These are phyloP conservation scores for Morpho deidamia DNA, from an alignment of 2,888 invertebrate genomes.

Conservation along the genomic window DNA sequence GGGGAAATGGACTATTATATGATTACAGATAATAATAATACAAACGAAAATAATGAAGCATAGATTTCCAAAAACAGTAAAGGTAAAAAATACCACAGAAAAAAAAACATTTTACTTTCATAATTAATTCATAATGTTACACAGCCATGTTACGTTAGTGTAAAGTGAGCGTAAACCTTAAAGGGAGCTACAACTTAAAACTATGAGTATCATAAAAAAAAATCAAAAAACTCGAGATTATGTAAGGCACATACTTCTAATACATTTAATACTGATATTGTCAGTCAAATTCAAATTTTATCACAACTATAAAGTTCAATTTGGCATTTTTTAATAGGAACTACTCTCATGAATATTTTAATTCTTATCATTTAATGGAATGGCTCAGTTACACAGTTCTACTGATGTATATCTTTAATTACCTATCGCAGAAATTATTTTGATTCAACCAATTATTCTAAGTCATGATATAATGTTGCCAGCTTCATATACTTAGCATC, in stretches of 20 bases:
- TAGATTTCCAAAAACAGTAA: no score
- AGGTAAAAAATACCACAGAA: not conserved
- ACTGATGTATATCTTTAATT: no score
- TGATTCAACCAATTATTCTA: no score
- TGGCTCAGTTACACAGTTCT: conserved; percentile 2
- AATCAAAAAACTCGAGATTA: conserved; percentile 25
- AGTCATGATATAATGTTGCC: no score
- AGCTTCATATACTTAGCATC: no score
- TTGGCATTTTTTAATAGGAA: conserved; percentile 22
- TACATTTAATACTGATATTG: conserved; percentile 37
- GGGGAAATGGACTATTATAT: no score
- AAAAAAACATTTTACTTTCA: conserved; percentile 4
- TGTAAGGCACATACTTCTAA: conserved; percentile 32
- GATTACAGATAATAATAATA: no score
- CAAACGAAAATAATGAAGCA: no score
- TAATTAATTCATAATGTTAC: no score
- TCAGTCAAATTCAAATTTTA: conserved; percentile 28
- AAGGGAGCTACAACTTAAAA: conserved; percentile 23
- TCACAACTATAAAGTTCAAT: conserved; percentile 27
- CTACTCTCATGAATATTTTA: conserved; percentile 4
- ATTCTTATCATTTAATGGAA: conserved; percentile 8
- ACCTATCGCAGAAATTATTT: not conserved
- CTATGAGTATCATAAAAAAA: conserved; percentile 32
- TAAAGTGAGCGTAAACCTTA: conserved; percentile 2
- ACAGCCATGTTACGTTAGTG: not conserved